Percentiles rank a stretch among this genome's conserved stretches.
These are phyloP conservation scores for Anthrax anthrax DNA, from an alignment of 2,888 invertebrate genomes.

Conservation along the genomic window DNA sequence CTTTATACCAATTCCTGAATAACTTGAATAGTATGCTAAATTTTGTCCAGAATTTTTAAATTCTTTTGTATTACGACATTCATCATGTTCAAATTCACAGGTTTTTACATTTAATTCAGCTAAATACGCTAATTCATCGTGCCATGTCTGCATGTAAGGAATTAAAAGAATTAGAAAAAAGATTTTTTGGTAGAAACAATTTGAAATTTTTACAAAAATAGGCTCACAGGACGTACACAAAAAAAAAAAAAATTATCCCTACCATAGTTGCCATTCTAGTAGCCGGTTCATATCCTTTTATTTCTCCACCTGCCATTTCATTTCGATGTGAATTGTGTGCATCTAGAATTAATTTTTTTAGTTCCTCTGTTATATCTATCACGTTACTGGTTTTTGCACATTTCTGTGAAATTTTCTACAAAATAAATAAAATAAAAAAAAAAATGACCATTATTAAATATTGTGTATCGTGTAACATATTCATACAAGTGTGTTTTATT, in stretches of 20 bases:
- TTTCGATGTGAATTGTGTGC: constrained; percentile 14
- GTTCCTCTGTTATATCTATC: background rate
- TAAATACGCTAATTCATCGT: constrained; percentile 24
- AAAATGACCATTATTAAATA: constrained; percentile 5
- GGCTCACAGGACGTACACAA: too few species aligned
- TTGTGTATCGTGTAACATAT: background rate
- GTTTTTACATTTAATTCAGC: constrained; percentile 26
- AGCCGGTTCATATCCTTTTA: constrained; percentile 8
- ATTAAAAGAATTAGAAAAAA: too few species aligned
- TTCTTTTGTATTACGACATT: constrained; percentile 25
- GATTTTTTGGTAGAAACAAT: too few species aligned
- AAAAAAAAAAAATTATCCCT: too few species aligned
- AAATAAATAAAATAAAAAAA: background rate
- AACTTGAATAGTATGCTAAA: background rate
- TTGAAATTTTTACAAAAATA: too few species aligned
- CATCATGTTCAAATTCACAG: constrained; percentile 26
- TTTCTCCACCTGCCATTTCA: constrained; percentile 11
- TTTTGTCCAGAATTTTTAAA: constrained; percentile 27
- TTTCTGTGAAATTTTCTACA: background rate
- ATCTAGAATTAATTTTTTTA: background rate
- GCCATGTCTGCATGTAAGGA: constrained; percentile 23
- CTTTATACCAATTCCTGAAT: background rate
- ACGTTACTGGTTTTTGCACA: background rate
- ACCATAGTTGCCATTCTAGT: constrained; percentile 13
- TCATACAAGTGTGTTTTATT: too few species aligned